A percentile compares a stretch with the other conserved stretches of the same genome.
Evolutionary conservation across 2,888 invertebrate species (phyloP).

Genomic region (Theretra japonica): DNA sequence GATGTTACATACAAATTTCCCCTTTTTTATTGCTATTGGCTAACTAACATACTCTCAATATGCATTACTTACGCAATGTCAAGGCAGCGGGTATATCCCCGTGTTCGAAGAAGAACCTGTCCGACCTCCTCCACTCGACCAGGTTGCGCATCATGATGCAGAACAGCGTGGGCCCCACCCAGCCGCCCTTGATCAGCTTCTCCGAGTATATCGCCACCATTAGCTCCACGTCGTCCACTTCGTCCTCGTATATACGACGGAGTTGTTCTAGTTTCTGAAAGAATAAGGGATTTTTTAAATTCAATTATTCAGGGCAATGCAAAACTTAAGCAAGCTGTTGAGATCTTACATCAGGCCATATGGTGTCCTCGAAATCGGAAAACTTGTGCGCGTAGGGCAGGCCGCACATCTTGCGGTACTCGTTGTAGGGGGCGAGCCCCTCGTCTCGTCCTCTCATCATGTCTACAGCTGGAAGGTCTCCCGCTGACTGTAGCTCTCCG

Average conservation of each 20-base stretch:
- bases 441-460: constrained; percentile 87
- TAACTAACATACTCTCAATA: too few relatives aligned
- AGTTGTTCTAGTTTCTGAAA: constrained; percentile 51
- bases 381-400: constrained; percentile 88
- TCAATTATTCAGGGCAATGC: too few relatives aligned
- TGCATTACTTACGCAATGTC: constrained; percentile 47
- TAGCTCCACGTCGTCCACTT: constrained; percentile 51
- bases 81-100: constrained; percentile 48
- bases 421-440: constrained; percentile 94
- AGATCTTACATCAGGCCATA: constrained; percentile 52
- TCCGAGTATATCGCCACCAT: constrained; percentile 54
- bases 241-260: constrained; percentile 50
- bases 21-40: too few relatives aligned
- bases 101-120: too few relatives aligned
- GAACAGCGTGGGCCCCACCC: constrained; percentile 48
- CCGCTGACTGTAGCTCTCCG: constrained; percentile 38
- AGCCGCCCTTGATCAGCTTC: constrained; percentile 44
- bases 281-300: too few relatives aligned
- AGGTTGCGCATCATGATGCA: constrained; percentile 53
- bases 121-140: too few relatives aligned
- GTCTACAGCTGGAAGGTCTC: constrained; percentile 54
- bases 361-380: constrained; percentile 89
- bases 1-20: too few relatives aligned
- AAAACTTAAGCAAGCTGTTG: too few relatives aligned
- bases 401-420: constrained; percentile 92